Evolutionary conservation across 2,113 vertebrate species (phyloP), one percentile per base, ranked within the genome.

Genomic region (Leptobrachium ailaonicum): DNA sequence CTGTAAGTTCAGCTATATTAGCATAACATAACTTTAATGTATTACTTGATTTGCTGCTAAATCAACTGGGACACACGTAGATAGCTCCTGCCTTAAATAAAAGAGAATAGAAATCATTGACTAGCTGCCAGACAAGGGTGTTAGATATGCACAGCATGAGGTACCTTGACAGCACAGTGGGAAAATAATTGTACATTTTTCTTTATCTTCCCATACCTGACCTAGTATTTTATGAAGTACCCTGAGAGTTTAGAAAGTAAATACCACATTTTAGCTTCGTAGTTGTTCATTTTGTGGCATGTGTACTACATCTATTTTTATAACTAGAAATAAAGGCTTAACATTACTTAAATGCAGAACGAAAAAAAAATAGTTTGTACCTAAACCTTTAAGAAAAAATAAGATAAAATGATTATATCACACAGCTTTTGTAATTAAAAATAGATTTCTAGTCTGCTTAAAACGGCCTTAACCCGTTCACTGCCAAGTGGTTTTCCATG

Each of bases 141-240:
- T 91, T 90, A 87, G 84, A 86, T 85, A 88, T 87, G 90, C 88
- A 85, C 83, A 86, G 87, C 84, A 83, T 89, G 87, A 87, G 84
- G 85, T 86, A 80, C 69, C 71, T 83, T 89, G 88, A 88, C 87
- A 87, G 87, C 83, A 88, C 89, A 82, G 86, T 87, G 82, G 86
- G 86, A 82, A 83, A 82, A 88, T 86, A 89, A 89, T 85, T 87
- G 79, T 87, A 85, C 87, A 81, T 87, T 86, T 90, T 89, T 88
- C 86, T 84, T 75, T 83, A 74, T 87, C 85, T 86, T 80, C 66
- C 75, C 83, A 4, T 85, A 87, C 82, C 84, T 89, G 86, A 89
- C 86, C 88, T 71, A 40, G 82, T 79, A 73, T 84, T 89, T 84
- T 86, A 79, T 53, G 75, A 82, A 83, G 58, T 87, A 63, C 73